phyloP scores from a whole-genome alignment of 2,888 invertebrate genomes.

The Celastrina argiolus region DNA sequence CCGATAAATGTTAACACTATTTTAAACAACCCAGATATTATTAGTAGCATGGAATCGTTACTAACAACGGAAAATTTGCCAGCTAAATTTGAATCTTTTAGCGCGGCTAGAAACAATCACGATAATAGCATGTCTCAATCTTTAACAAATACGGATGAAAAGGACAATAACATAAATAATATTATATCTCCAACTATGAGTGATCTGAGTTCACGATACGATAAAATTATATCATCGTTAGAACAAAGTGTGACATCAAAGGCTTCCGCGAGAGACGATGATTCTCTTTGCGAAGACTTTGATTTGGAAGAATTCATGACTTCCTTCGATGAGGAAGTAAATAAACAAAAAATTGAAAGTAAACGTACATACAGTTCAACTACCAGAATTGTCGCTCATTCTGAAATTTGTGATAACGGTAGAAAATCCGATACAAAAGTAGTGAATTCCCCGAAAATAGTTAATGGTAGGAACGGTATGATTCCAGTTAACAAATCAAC shows the following conservation, averaged over 20 bases:
- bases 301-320: conserved; percentile 82
- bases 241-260: conserved; percentile 71
- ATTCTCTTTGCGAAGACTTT: conserved; percentile 79
- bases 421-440: conserved; percentile 55
- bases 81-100: conserved; percentile 69
- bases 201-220: conserved; percentile 69
- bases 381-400: conserved; percentile 64
- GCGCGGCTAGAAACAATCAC: conserved; percentile 49
- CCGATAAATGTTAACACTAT: conserved; percentile 77
- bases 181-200: conserved; percentile 53
- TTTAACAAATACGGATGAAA: conserved; percentile 38
- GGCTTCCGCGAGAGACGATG: conserved; percentile 66
- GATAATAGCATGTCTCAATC: conserved; percentile 48
- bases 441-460: conserved; percentile 55
- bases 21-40: conserved; percentile 70
- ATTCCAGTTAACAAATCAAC: conserved; percentile 72
- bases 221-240: conserved; percentile 73
- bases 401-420: conserved; percentile 55
- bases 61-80: conserved; percentile 72
- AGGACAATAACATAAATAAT: conserved; percentile 42
- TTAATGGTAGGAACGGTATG: conserved; percentile 51
- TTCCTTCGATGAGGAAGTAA: conserved; percentile 81
- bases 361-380: conserved; percentile 71
- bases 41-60: conserved; percentile 74
- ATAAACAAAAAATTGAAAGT: conserved; percentile 61